Base-by-base conservation (phyloP, 1,140 invertebrate species). In the Ruditapes philippinarum region DNA sequence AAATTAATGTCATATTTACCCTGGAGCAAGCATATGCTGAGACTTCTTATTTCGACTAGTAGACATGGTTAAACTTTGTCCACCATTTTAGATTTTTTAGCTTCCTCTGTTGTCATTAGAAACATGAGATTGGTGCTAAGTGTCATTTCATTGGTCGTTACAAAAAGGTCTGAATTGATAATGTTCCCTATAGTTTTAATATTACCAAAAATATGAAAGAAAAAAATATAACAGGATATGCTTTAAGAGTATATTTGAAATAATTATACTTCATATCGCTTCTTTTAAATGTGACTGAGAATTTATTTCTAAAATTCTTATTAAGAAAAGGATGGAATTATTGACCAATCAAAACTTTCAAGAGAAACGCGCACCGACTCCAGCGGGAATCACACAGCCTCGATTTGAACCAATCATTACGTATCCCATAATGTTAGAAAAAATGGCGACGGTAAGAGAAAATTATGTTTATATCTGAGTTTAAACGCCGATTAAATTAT, bases 381-480 rank as follows among this genome's bases (percentile, higher is more conserved):
- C 19, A 40, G 83, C 65, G 78, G 79, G 83, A 87, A 90, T 70
- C 25, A 31, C 68, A 14, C n/a, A 91, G 94, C 94, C 94, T 95
- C 94, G 91, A 92, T 95, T 94, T 93, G 60, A 60, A 54, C 78
- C 38, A n/a, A 83, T 62, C 90, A 79, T 91, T 92, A 92, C 88
- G 87, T 91, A 92, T 93, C 92, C 92, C 91, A 94, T 93, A 92
- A 93, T 93, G 91, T 90, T 78, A 65, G 70, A 86, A 89, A 94
- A 94, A 90, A 95, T 95, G 94, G 94, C 94, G 94, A 94, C 94
- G 93, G 94, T 94, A 91, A 93, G 91, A 91, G 60, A 88, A 88
- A 90, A 85, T 85, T 81, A 65, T 42, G 38, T 57, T 33, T 84
- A 70, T 49, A 60, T 82, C 70, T 80, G 3, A 17, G 0, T 70